Evolutionary conservation across 53 echinoderm and acorn worm species (phyloP).

Genomic region (Paracentrotus lividus): DNA sequence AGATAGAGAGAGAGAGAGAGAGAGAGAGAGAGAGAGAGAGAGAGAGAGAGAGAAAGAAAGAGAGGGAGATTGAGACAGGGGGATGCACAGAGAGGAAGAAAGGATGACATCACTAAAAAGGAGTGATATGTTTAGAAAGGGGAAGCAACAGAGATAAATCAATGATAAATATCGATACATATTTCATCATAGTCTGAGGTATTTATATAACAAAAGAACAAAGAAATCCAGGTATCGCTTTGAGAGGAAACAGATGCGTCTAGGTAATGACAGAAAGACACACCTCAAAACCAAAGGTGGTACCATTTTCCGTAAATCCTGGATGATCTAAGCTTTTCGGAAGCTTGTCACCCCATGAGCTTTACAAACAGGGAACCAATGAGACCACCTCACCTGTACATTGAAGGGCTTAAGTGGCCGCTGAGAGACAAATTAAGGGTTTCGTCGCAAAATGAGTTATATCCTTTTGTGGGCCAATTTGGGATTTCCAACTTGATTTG

Average conservation of each 20-base stretch:
- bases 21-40: not conserved
- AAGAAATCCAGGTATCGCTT: constrained; percentile 9
- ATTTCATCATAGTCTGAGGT: not conserved
- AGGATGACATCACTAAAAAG: too few species aligned
- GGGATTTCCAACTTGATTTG: too few species aligned
- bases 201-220: not conserved
- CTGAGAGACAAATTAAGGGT: constrained; percentile 49
- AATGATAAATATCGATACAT: not conserved
- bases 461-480: too few species aligned
- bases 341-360: constrained; percentile 16
- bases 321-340: constrained; percentile 21
- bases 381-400: constrained; percentile 36
- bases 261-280: constrained; percentile 34
- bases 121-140: not conserved
- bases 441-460: too few species aligned
- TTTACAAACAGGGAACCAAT: constrained; percentile 41
- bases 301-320: constrained; percentile 46
- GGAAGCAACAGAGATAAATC: not conserved
- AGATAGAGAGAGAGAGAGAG: not conserved
- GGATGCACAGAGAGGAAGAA: not conserved
- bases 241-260: constrained; percentile 36
- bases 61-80: not conserved
- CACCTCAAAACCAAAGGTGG: constrained; percentile 45
- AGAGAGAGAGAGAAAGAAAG: not conserved
- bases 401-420: constrained; percentile 31